phyloP scores from a whole-genome alignment of 2,113 vertebrate genomes.

The Otus sunia region DNA sequence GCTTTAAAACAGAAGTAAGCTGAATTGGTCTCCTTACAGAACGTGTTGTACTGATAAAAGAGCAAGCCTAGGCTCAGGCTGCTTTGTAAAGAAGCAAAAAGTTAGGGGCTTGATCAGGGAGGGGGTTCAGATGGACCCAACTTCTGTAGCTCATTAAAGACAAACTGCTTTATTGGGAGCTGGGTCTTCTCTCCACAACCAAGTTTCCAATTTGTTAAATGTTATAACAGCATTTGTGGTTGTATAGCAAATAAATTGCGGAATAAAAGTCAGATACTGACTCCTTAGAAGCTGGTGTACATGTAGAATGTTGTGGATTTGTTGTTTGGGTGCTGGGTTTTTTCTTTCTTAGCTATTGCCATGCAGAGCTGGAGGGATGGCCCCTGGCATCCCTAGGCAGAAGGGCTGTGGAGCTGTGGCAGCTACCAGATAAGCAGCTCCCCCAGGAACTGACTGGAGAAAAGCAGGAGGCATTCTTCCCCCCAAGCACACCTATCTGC shows the following conservation, averaged over 20 bases:
- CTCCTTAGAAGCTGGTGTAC: not conserved
- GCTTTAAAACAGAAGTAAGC: not conserved
- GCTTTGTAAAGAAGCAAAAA: not conserved
- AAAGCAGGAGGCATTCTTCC: not conserved
- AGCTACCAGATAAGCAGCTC: not conserved
- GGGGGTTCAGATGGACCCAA: accelerated
- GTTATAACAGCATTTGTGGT: not conserved
- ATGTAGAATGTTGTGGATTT: not conserved
- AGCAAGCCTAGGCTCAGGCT: not conserved
- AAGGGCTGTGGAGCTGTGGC: not conserved
- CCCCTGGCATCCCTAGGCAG: not conserved
- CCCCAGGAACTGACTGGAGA: not conserved
- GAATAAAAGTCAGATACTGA: not conserved
- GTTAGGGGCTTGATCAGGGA: not conserved
- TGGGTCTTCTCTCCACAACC: not conserved
- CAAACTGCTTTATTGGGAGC: not conserved
- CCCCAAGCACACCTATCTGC: conserved; percentile 27
- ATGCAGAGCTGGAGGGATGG: not conserved
- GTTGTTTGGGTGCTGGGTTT: not conserved
- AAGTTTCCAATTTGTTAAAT: not conserved
- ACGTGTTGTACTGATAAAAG: not conserved
- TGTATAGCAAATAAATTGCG: not conserved
- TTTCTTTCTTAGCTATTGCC: not conserved
- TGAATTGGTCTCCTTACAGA: not conserved
- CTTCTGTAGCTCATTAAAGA: not conserved